A percentile compares a stretch with the other conserved stretches of the same genome.
phyloP scores from a whole-genome alignment of 2,888 invertebrate genomes.

The Tanypteryx hageni region DNA sequence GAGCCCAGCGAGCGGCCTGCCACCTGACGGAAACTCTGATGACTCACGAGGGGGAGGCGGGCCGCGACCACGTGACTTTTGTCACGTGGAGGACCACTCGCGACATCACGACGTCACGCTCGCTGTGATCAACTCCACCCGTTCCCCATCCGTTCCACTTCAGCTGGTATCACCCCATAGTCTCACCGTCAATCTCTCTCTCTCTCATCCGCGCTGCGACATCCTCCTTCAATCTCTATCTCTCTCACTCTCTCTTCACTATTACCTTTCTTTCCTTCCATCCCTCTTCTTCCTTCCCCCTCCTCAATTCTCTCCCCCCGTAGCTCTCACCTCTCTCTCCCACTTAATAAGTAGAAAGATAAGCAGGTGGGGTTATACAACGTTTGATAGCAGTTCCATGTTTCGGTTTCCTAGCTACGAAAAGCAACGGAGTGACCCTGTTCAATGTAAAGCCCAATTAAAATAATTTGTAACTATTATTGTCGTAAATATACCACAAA shows the following conservation, averaged over 20 bases:
- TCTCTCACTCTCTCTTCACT: neutral
- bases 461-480: too few relatives aligned
- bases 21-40: conserved; percentile 9
- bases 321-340: too few relatives aligned
- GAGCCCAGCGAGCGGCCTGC: neutral
- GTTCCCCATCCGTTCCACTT: neutral
- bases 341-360: too few relatives aligned
- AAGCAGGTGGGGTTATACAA: too few relatives aligned
- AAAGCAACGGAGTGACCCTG: too few relatives aligned
- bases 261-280: neutral
- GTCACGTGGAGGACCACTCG: conserved; percentile 12
- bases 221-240: neutral
- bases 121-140: neutral
- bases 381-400: too few relatives aligned
- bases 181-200: neutral
- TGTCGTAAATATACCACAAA: too few relatives aligned
- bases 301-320: too few relatives aligned
- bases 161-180: neutral
- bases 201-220: too few relatives aligned
- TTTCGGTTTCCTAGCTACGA: too few relatives aligned
- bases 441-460: too few relatives aligned
- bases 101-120: neutral
- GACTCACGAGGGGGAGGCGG: neutral
- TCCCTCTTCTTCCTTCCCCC: neutral
- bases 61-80: neutral